These are phyloP conservation scores for Amphiura filiformis DNA, from an alignment of 35 echinoderm and acorn worm species.

Conservation along the genomic window DNA sequence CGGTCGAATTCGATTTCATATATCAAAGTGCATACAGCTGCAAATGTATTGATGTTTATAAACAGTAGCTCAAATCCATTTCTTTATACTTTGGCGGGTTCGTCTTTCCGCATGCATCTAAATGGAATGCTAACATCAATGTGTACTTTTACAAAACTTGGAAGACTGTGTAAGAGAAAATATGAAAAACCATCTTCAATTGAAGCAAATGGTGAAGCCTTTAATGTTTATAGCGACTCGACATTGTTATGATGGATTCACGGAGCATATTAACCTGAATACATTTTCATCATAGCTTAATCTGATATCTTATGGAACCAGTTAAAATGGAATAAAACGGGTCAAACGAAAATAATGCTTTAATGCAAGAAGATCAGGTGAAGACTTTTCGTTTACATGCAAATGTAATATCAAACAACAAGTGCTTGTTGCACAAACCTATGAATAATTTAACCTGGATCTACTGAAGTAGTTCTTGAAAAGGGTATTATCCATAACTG, in stretches of 20 bases:
- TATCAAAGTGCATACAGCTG: slow-evolving; percentile 30
- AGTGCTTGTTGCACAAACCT: no score
- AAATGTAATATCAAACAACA: no score
- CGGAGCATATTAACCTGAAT: no score
- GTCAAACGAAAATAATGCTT: no score
- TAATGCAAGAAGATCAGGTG: no score
- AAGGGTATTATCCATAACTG: no score
- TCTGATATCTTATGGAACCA: no score
- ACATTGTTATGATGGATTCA: not conserved
- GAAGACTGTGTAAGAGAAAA: not conserved
- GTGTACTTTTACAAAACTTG: not conserved
- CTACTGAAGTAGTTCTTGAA: no score
- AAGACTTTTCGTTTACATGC: no score
- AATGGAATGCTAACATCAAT: slow-evolving; percentile 16
- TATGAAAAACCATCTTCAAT: not conserved
- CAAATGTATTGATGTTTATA: slow-evolving; percentile 46
- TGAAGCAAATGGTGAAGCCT: not conserved
- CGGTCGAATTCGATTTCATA: not conserved
- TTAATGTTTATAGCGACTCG: not conserved
- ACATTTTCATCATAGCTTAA: no score
- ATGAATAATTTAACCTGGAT: no score
- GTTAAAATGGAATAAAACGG: no score
- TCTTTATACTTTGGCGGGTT: slow-evolving; percentile 64
- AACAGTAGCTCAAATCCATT: slow-evolving; percentile 70
- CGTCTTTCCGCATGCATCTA: slow-evolving; percentile 61